Percentiles rank a stretch among this genome's conserved stretches.
These are phyloP conservation scores for Eristalis pertinax DNA, from an alignment of 2,888 invertebrate genomes.

Conservation along the genomic window DNA sequence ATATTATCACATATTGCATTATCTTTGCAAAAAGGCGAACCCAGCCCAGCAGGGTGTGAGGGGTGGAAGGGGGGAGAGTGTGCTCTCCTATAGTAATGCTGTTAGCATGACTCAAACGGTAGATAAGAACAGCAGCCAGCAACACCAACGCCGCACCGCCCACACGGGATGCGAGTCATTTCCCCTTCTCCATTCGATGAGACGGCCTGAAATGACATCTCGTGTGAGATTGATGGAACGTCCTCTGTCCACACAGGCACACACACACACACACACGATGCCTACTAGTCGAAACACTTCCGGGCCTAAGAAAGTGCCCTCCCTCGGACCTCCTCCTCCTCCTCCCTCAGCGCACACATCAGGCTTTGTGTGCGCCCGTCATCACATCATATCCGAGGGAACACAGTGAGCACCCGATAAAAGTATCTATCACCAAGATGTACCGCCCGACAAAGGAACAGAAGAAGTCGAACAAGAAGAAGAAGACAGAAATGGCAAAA, in stretches of 20 bases:
- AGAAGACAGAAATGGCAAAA: conserved; percentile 1
- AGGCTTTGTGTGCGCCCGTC: neutral
- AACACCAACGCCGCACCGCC: neutral
- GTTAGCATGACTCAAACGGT: conserved; percentile 56
- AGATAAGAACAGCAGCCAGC: conserved; percentile 53
- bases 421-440: conserved; percentile 52
- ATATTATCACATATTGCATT: conserved; percentile 65
- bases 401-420: conserved; percentile 47
- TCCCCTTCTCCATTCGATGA: conserved; percentile 16
- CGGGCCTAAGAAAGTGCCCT: conserved; percentile 45
- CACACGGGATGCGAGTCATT: conserved; percentile 13
- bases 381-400: conserved; percentile 37
- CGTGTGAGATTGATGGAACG: conserved; percentile 36
- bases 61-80: too few species aligned
- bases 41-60: too few species aligned
- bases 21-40: conserved; percentile 45
- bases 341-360: neutral
- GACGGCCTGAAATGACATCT: conserved; percentile 35
- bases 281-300: conserved; percentile 55
- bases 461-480: conserved; percentile 8
- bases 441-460: neutral
- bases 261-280: conserved; percentile 18
- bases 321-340: neutral
- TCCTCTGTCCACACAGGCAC: neutral
- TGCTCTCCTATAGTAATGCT: conserved; percentile 39